These are phyloP conservation scores for Trididemnum clinides DNA, from an alignment of 23 tunicate genomes.

Conservation along the genomic window DNA sequence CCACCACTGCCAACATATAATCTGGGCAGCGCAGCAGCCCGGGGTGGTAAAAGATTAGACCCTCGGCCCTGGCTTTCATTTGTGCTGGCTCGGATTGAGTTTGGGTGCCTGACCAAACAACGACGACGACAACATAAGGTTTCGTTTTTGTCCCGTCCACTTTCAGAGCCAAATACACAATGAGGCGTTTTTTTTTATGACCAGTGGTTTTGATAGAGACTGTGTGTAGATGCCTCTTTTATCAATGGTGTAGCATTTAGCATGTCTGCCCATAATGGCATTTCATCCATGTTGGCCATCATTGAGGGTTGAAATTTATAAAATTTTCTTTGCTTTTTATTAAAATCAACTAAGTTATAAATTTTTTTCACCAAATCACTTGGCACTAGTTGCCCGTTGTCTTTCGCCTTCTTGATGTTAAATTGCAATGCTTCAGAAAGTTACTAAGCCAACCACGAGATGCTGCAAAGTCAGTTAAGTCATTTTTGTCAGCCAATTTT, in stretches of 20 bases:
- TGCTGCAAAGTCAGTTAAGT: conserved; percentile 42
- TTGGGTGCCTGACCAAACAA: no score
- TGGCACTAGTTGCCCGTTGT: conserved; percentile 42
- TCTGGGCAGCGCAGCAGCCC: no score
- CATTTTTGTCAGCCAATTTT: conserved; percentile 44
- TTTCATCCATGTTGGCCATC: conserved; percentile 48
- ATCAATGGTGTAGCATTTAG: conserved; percentile 31
- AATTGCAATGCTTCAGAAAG: conserved; percentile 1
- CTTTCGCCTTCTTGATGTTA: conserved; percentile 22
- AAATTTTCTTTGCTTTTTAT: not conserved
- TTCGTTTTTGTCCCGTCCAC: no score
- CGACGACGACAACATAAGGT: conserved; percentile 1
- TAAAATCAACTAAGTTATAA: no score
- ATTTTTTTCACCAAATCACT: conserved; percentile 8
- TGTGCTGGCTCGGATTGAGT: no score
- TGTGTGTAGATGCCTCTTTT: conserved; percentile 16
- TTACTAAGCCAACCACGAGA: conserved; percentile 52
- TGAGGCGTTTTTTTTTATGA: conserved; percentile 15
- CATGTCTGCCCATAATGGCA: conserved; percentile 46
- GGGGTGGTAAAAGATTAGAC: no score
- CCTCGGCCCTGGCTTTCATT: no score
- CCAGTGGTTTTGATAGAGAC: conserved; percentile 39
- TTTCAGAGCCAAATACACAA: no score
- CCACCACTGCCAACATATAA: no score
- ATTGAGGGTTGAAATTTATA: not conserved